Percentiles rank a stretch among this genome's conserved stretches.
Conservation (phyloP, 2,797 vertebrate genomes). For the Notamacropus eugenii region DNA sequence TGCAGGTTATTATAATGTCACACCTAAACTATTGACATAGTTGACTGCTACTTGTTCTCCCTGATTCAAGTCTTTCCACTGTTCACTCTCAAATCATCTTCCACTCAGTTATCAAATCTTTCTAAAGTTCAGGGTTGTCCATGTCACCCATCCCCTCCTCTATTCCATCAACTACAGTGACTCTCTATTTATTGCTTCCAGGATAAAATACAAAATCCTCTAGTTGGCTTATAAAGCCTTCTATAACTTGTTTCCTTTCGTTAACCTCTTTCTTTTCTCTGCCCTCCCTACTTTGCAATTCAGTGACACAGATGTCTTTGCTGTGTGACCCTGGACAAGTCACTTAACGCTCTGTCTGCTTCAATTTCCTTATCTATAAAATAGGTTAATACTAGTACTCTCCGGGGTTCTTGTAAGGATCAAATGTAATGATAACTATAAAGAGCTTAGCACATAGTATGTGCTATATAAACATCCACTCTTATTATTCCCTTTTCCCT, state of each 20-base stretch:
- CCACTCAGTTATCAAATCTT: no score
- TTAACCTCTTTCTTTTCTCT: neutral
- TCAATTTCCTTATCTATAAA: neutral
- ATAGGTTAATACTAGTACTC: neutral
- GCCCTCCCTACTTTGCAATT: neutral
- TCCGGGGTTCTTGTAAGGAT: neutral
- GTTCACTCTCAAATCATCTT: neutral
- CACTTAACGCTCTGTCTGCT: neutral
- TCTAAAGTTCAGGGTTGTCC: no score
- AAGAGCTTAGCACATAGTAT: neutral
- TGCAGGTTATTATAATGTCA: no score
- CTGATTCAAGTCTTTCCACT: neutral
- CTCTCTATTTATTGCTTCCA: neutral
- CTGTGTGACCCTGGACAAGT: neutral
- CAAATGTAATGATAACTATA: neutral
- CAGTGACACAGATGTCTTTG: neutral
- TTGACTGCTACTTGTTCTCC: neutral
- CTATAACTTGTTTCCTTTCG: neutral
- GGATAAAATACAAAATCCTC: neutral
- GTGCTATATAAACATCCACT: neutral
- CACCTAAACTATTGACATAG: neutral
- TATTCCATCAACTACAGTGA: neutral
- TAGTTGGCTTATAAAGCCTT: neutral
- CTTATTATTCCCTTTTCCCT: conserved; percentile 34
- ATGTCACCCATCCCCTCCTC: neutral